phyloP scores from a whole-genome alignment of 1,140 invertebrate genomes.

The Scaptomyza graminum region DNA sequence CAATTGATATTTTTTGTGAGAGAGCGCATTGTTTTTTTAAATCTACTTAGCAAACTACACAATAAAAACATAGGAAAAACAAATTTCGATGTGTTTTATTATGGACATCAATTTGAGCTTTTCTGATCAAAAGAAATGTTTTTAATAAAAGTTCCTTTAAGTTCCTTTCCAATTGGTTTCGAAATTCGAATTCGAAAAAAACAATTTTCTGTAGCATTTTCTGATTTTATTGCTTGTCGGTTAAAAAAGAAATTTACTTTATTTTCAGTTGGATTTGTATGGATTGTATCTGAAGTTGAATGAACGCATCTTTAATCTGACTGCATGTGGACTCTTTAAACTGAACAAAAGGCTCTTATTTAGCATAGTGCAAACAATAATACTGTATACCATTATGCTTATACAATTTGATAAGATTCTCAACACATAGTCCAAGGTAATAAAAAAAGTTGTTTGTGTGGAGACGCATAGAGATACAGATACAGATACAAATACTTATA shows the following conservation, averaged over 20 bases:
- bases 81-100: too few species aligned
- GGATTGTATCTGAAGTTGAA: conserved; percentile 55
- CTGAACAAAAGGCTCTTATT: conserved; percentile 63
- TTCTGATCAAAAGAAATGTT: too few species aligned
- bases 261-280: conserved; percentile 49
- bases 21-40: too few species aligned
- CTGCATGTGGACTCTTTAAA: conserved; percentile 59
- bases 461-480: background rate
- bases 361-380: conserved; percentile 48
- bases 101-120: too few species aligned
- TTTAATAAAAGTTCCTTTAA: too few species aligned
- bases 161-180: background rate
- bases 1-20: background rate
- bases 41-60: too few species aligned
- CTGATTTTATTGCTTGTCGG: too few species aligned
- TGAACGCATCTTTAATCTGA: conserved; percentile 41
- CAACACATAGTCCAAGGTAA: conserved; percentile 41
- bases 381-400: conserved; percentile 65
- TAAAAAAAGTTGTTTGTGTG: conserved; percentile 35
- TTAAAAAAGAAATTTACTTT: background rate
- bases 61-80: too few species aligned
- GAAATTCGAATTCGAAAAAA: background rate
- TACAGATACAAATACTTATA: conserved; percentile 16
- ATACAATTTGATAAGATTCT: conserved; percentile 73
- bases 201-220: background rate